Evolutionary conservation across 2,113 vertebrate species (phyloP).

Genomic region (Python bivittatus): DNA sequence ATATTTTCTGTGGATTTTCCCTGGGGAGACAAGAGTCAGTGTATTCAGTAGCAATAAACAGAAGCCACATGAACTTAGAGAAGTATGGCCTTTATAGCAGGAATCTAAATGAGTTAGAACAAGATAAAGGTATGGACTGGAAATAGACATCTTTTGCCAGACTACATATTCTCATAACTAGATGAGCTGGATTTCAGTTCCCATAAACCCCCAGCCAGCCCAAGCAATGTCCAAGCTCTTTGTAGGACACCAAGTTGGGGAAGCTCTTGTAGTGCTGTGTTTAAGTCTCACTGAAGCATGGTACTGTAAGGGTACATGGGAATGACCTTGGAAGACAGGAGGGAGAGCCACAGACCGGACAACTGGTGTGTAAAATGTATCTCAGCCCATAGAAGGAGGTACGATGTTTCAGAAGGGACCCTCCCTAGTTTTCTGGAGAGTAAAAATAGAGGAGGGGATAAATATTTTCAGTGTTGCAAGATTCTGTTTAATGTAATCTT

Average conservation of each 20-base stretch:
- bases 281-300: not conserved
- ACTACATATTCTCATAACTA: not conserved
- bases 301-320: not conserved
- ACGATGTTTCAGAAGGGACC: not conserved
- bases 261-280: not conserved
- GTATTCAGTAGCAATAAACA: not conserved
- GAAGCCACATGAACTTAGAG: not conserved
- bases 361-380: not conserved
- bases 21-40: constrained; percentile 58
- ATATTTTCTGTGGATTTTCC: constrained; percentile 77
- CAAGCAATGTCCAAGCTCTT: not conserved
- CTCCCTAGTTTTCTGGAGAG: not conserved
- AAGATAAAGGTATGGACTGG: not conserved
- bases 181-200: not conserved
- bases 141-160: not conserved
- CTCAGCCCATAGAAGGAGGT: not conserved
- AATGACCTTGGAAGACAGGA: not conserved
- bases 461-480: not conserved
- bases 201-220: not conserved
- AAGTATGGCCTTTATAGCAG: not conserved
- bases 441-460: not conserved
- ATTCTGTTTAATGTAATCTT: not conserved
- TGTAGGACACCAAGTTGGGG: not conserved
- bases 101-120: not conserved
- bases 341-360: not conserved